Evolutionary conservation across 1,140 invertebrate species (phyloP).

Genomic region (Lasaia peninsularis): DNA sequence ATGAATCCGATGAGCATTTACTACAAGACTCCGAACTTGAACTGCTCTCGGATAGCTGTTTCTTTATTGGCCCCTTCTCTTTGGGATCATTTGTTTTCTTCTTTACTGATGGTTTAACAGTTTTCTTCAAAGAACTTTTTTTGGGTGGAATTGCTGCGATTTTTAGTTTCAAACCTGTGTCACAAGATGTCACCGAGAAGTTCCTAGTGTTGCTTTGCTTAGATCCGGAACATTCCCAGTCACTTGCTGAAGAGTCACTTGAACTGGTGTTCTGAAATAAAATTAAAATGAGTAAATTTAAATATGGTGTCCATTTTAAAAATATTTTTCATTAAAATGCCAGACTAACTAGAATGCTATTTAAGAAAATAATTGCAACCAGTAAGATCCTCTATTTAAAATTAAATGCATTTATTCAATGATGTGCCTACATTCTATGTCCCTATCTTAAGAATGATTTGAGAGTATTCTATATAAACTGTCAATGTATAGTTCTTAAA

Average conservation of each 20-base stretch:
- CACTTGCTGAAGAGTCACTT: constrained; percentile 58
- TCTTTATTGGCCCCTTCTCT: constrained; percentile 42
- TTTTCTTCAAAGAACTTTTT: constrained; percentile 48
- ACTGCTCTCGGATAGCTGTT: constrained; percentile 54
- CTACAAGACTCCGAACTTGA: constrained; percentile 66
- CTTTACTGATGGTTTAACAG: constrained; percentile 44
- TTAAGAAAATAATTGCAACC: no score
- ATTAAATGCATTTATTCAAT: no score
- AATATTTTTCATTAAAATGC: no score
- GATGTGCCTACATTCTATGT: no score
- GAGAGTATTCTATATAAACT: no score
- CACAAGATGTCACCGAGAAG: constrained; percentile 68
- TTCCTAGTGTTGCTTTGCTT: constrained; percentile 50
- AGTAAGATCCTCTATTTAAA: no score
- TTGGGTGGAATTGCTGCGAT: constrained; percentile 62
- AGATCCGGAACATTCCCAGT: constrained; percentile 57
- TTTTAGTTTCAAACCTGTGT: constrained; percentile 66
- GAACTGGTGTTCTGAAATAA: constrained; percentile 57
- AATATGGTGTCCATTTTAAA: neutral
- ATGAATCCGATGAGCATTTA: constrained; percentile 66
- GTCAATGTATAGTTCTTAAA: no score
- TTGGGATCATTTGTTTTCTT: constrained; percentile 48
- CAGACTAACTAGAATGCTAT: no score
- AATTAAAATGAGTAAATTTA: constrained; percentile 7
- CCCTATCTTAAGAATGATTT: no score